Evolutionary conservation across 2,888 invertebrate genomes (phyloP), one percentile per base, ranked within the genome.

Genomic region (Hipparchia semele): DNA sequence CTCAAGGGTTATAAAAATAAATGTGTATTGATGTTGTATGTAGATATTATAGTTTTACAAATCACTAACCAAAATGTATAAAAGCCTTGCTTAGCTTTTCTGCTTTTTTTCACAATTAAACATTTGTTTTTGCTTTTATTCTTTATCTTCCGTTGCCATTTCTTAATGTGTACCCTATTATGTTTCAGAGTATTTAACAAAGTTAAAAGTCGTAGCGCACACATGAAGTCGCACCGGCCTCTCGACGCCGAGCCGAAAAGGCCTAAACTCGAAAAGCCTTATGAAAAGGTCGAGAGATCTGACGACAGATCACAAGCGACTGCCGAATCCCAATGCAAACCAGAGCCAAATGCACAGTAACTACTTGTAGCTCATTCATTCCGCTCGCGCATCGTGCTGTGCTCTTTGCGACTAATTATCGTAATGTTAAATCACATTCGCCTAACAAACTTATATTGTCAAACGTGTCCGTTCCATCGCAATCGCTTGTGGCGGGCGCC

Each of bases 181-280:
- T 91, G 91, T 95, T 95, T 82, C 96, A 99, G 99, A 95, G 97
- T 98, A 92, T 99, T 99, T 95, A 97, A 96, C 95, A 99, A 99
- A 96, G 98, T 99, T 88, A 99, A 99, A 95, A 99, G 99, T 95
- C 97, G 99, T 94, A 99, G 99, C 95, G 99, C 99, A 80, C 99
- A 99, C 94, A 99, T 99, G 99, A 99, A 99, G 95, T 99, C 98
- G 81, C 99, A 99, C 95, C 96, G 98, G 88, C 97, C 98, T 84
- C 96, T 97, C 89, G 98, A 98, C 94, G 95, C 96, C 90, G 97
- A 97, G 90, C 95, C 95, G 79, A 96, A 95, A 94, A 94, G 95
- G 94, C 94, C 95, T 86, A 96, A 95, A 89, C 92, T 92, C 88
- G 94, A 94, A 93, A 94, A 94, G 87, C 93, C 94, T 93, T 94